Conservation (phyloP, 2,888 invertebrate species). For the Ceriagrion tenellum region DNA sequence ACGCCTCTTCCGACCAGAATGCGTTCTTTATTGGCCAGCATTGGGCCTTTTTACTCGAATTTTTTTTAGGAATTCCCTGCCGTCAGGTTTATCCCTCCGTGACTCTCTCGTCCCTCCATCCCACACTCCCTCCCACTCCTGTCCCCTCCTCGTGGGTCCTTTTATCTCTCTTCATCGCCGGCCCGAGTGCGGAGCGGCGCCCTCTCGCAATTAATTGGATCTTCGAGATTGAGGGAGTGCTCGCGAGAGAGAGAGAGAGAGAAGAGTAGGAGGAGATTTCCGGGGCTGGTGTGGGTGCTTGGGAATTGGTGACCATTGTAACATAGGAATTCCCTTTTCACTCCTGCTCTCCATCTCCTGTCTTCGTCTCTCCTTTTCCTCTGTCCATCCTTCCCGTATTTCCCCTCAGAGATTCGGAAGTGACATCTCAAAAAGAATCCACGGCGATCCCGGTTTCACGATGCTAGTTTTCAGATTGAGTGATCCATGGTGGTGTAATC, state of each 20-base stretch:
- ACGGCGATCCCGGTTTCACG: background rate
- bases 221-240: slow-evolving; percentile 24
- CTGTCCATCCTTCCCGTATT: background rate
- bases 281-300: background rate
- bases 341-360: background rate
- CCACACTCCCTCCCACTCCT: background rate
- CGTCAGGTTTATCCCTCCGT: background rate
- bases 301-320: slow-evolving; percentile 7
- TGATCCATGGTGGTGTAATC: background rate
- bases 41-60: background rate
- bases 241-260: background rate
- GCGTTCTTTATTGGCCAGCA: slow-evolving; percentile 40
- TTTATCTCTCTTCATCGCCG: background rate
- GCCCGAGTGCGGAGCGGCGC: background rate
- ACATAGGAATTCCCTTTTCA: background rate
- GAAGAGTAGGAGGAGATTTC: too few relatives aligned
- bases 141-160: background rate
- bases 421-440: background rate
- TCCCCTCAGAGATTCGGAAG: background rate
- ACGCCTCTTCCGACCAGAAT: slow-evolving; percentile 40
- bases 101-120: background rate
- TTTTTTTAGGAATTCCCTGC: background rate
- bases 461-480: background rate
- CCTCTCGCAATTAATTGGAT: slow-evolving; percentile 18
- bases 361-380: background rate